Conservation (phyloP, 2,113 vertebrate species). For the Pica pica region DNA sequence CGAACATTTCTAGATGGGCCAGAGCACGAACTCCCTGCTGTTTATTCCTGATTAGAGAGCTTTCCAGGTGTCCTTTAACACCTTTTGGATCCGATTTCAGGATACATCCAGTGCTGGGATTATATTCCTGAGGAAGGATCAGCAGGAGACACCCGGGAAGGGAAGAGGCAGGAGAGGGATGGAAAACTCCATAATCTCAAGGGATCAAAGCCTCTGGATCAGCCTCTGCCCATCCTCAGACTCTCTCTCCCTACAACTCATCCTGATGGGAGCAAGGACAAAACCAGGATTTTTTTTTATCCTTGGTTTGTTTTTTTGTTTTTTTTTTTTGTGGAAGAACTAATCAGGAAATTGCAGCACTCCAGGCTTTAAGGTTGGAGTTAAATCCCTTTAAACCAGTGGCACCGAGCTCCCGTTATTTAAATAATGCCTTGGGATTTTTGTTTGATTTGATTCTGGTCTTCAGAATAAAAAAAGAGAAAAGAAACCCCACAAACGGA, state of each 20-base stretch:
- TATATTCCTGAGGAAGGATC: not conserved
- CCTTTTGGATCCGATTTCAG: not conserved
- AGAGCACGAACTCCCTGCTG: not conserved
- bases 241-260: not conserved
- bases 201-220: not conserved
- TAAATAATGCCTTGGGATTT: not conserved
- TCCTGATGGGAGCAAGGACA: not conserved
- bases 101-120: not conserved
- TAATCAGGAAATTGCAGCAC: constrained; percentile 55
- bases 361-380: not conserved
- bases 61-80: not conserved
- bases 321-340: not conserved
- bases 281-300: not conserved
- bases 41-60: not conserved
- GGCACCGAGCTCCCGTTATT: not conserved
- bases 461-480: not conserved
- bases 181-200: not conserved
- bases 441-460: not conserved
- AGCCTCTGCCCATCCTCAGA: not conserved
- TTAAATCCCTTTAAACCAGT: constrained; percentile 14
- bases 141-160: not conserved
- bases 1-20: not conserved
- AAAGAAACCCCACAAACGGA: not conserved
- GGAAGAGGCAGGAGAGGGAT: not conserved
- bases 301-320: not conserved